Evolutionary conservation across 2,113 vertebrate genomes (phyloP), one percentile per base, ranked within the genome.

Genomic region (Callocephalon fimbriatum): DNA sequence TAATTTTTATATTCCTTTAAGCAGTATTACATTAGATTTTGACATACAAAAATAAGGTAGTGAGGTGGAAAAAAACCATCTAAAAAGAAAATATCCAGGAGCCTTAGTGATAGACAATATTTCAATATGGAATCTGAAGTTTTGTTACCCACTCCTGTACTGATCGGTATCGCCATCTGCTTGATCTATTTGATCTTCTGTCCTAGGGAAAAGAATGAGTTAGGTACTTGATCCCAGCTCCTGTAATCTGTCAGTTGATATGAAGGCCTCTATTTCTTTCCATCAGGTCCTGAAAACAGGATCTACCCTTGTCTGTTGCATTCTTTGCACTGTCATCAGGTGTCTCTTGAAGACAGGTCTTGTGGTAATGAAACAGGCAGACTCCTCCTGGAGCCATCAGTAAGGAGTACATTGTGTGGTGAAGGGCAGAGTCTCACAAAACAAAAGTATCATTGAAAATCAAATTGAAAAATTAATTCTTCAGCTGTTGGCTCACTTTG

Each of bases 401-500:
- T 20, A 38, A 81, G 20, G 2, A 3, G 15, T 5, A 44, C 1
- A 0, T 31, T 40, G 27, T 65, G n/a, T 67, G 26, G 23, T 47
- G 47, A 68, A 89, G 27, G 20, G 54, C 32, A 31, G 19, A 37
- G 16, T 50, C 38, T 53, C 38, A 70, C 25, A 77, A 75, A 76
- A 58, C 71, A 45, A 42, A 71, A 85, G 4, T 61, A 65, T 68
- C 19, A 72, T 20, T 59, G 42, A 67, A 95, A 85, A 35, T 61
- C 27, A 78, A 88, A 77, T 16, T n/a, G 45, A 84, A 77, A 68
- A 94, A 88, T 25, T 53, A 85, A 37, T 21, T 9, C 15, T 95
- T 94, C 71, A 83, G 47, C 83, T 82, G 4, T 71, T 80, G 25
- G 23, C 32, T 97, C 22, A 45, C 29, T 90, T 88, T 45, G 15